Evolutionary conservation across 2,888 invertebrate genomes (phyloP), one percentile per base, ranked within the genome.

Genomic region (Tenthredo distinguenda): DNA sequence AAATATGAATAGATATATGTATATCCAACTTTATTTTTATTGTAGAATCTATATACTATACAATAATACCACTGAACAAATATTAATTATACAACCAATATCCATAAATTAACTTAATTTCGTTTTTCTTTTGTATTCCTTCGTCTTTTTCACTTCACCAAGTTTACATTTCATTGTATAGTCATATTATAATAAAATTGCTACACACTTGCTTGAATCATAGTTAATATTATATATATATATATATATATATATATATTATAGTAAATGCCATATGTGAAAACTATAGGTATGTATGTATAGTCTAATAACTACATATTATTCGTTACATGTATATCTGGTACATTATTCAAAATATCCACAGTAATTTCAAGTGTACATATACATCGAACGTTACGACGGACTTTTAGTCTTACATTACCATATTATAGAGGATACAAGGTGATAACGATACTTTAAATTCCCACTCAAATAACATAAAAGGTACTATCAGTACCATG

Each of bases 41-140:
- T 37, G 71, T 71, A 71, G 37, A 71, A 71, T 71, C 37, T 71
- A n/a, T 31, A 68, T 26, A 71, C 71, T 71, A 71, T 71, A 71
- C 71, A 37, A 37, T 37, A 71, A 71, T 71, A 71, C 71, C 21
- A 71, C 7, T 71, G 62, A 21, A 62, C 26, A 62, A 62, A 62
- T 62, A 62, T 62, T 26, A 62, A 26, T 71, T 37, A 34, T 31
- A 15, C n/a, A 26, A 71, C 18, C 18, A 34, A 71, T 37, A 71
- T 37, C 37, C 26, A 71, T 37, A 71, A 37, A 6, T 12, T 37
- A n/a, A 37, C 15, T 37, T 34, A 34, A 37, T 37, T 15, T 37
- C 34, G 12, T n/a, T 37, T 12, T 18, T 7, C 34, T 71, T 34
- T 26, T 37, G 21, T 71, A 5, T 37, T 71, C 6, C 18, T 37